phyloP scores from a whole-genome alignment of 1,140 invertebrate species.

The Nilaparvata lugens region DNA sequence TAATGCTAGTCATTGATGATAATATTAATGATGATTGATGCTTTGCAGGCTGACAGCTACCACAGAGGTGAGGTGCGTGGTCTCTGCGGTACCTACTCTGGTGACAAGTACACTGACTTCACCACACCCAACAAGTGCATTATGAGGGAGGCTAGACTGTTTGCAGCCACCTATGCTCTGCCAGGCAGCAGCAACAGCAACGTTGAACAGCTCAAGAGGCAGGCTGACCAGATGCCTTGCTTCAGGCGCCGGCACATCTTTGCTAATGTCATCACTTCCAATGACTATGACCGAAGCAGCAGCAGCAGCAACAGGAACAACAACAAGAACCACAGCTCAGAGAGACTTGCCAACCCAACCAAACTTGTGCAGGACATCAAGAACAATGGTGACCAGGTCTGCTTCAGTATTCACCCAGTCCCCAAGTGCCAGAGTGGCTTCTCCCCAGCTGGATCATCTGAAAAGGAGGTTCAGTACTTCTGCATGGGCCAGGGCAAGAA shows the following conservation, averaged over 20 bases:
- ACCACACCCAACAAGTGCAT: constrained; percentile 44
- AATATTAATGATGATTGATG: no score
- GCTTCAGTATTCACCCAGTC: constrained; percentile 43
- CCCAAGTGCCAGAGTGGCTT: constrained; percentile 39
- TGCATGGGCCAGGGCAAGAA: constrained; percentile 38
- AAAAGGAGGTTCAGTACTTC: constrained; percentile 39
- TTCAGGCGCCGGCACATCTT: constrained; percentile 35
- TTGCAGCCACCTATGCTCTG: constrained; percentile 45
- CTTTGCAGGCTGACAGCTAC: constrained; percentile 30
- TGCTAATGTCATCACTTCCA: constrained; percentile 12
- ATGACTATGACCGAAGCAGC: constrained; percentile 18
- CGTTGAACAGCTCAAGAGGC: constrained; percentile 32
- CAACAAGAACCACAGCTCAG: constrained; percentile 21
- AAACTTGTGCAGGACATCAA: constrained; percentile 16
- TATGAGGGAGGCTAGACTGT: constrained; percentile 40
- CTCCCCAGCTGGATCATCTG: constrained; percentile 25
- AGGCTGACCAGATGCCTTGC: constrained; percentile 29
- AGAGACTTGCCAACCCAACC: constrained; percentile 17
- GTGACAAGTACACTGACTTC: constrained; percentile 45
- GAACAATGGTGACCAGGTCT: constrained; percentile 38
- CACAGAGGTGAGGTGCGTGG: constrained; percentile 45
- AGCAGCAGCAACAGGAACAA: constrained; percentile 16
- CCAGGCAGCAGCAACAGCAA: constrained; percentile 34
- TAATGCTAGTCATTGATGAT: no score
- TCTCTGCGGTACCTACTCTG: constrained; percentile 53